Conservation (phyloP, 2,797 vertebrate genomes). For the Pangasius djambal region DNA sequence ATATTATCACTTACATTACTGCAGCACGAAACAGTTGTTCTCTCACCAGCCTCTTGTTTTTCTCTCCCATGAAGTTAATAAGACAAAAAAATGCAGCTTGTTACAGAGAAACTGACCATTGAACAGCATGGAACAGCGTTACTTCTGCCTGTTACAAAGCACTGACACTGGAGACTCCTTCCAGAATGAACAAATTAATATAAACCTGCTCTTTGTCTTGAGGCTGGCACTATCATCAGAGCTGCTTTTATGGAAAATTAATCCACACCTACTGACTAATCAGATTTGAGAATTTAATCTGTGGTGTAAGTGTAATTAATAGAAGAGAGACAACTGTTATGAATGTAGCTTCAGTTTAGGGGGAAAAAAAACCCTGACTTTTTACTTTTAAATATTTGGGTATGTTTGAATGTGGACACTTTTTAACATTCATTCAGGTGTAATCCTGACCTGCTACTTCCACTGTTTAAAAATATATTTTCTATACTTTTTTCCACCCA, state of each 20-base stretch:
- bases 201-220: not conserved
- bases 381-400: not conserved
- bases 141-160: not conserved
- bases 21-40: not conserved
- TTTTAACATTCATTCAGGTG: not conserved
- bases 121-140: not conserved
- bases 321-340: not conserved
- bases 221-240: not conserved
- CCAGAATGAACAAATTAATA: not conserved
- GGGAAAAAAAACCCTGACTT: not conserved
- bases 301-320: not conserved
- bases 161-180: not conserved
- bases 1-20: not conserved
- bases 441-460: not conserved
- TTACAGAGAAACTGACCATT: not conserved
- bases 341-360: not conserved
- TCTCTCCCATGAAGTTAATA: not conserved
- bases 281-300: not conserved
- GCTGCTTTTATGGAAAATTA: not conserved
- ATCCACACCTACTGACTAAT: not conserved
- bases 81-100: not conserved
- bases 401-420: not conserved
- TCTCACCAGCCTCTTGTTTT: not conserved
- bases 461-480: not conserved
- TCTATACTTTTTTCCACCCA: not conserved